Percentiles rank a stretch among this genome's conserved stretches.
Conservation (phyloP, 2,113 vertebrate species). For the Hystrix brachyura region DNA sequence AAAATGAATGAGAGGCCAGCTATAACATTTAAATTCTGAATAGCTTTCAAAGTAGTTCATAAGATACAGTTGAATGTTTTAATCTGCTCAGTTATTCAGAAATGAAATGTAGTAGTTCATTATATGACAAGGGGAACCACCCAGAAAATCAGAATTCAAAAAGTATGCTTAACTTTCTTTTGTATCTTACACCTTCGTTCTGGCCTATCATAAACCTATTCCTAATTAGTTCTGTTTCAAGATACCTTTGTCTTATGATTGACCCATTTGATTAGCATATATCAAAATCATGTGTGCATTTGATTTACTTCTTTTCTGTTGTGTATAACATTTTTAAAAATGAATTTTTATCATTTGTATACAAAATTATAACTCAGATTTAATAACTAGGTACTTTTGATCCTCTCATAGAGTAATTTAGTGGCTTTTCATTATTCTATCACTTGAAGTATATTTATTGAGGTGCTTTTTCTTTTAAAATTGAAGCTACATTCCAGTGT, state of each 20-base stretch:
- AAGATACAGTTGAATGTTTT: constrained; percentile 78
- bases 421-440: background rate
- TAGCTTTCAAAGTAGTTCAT: constrained; percentile 74
- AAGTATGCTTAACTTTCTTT: constrained; percentile 46
- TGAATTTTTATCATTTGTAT: background rate
- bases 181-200: constrained; percentile 8
- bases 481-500: background rate
- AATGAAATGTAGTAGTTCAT: constrained; percentile 82
- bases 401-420: background rate
- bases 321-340: background rate
- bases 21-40: constrained; percentile 77
- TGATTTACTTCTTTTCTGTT: constrained; percentile 34
- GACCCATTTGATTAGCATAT: background rate
- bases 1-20: constrained; percentile 64
- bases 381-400: constrained; percentile 22
- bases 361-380: constrained; percentile 30
- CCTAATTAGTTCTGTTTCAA: background rate
- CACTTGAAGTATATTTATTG: background rate
- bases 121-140: constrained; percentile 72
- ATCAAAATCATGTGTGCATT: background rate
- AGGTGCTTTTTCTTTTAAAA: constrained; percentile 41
- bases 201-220: background rate
- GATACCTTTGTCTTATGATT: constrained; percentile 45
- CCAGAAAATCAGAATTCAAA: constrained; percentile 68
- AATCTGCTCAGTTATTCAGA: constrained; percentile 78